Conservation (phyloP, 2,797 vertebrate species). For the Poeciliopsis gracilis region DNA sequence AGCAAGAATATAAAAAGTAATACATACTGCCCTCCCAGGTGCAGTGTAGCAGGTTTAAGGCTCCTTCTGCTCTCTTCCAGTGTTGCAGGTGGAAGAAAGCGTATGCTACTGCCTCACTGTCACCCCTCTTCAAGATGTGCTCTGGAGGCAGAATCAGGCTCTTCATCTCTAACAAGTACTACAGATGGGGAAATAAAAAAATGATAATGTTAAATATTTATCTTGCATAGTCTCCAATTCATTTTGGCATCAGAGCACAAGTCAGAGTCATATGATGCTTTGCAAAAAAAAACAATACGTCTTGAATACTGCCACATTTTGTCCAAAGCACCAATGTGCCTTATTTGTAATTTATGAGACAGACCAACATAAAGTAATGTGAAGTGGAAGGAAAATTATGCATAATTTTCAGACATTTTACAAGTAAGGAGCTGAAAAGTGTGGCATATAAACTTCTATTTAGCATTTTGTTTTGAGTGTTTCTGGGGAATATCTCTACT, state of each 20-base stretch:
- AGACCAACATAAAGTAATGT: not conserved
- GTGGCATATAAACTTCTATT: not conserved
- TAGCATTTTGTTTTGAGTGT: not conserved
- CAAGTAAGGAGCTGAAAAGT: not conserved
- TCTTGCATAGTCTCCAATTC: not conserved
- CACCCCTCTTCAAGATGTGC: constrained; percentile 97
- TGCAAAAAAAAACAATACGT: not conserved
- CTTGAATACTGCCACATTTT: not conserved
- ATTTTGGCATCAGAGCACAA: not conserved
- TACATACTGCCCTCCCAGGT: constrained; percentile 92
- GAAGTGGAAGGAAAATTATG: not conserved
- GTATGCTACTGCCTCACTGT: constrained; percentile 97
- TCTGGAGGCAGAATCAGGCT: constrained; percentile 98
- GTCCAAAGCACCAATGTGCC: not conserved
- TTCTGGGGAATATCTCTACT: not conserved
- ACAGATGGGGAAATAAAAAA: constrained; percentile 41
- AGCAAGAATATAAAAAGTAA: not conserved
- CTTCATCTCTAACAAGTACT: constrained; percentile 99
- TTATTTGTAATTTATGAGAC: not conserved
- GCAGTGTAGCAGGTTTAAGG: constrained; percentile 95
- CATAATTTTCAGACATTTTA: not conserved
- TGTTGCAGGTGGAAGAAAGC: constrained; percentile 99
- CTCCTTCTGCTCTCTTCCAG: constrained; percentile 98
- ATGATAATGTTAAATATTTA: constrained; percentile 7
- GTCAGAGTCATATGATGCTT: not conserved